Conservation (phyloP, 2,113 vertebrate genomes). For the Oreochromis tanganicae region DNA sequence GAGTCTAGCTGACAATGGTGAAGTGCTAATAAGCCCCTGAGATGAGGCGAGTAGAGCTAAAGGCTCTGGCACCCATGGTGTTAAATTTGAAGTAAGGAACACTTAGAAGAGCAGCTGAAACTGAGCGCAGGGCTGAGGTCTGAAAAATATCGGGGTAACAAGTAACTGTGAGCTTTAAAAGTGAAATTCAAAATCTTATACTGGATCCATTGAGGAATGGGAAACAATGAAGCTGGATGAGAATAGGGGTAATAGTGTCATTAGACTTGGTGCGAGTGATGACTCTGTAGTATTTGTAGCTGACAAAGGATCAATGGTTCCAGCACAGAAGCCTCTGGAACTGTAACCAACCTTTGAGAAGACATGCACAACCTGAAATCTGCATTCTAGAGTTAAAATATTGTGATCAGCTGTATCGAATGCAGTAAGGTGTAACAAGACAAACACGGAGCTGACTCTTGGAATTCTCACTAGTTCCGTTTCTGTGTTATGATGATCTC, state of each 20-base stretch:
- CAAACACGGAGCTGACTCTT: neutral
- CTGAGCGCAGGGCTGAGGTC: neutral
- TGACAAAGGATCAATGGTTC: neutral
- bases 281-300: neutral
- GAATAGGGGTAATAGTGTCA: neutral
- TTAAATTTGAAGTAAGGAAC: neutral
- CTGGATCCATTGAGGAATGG: neutral
- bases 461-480: neutral
- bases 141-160: rapidly evolving
- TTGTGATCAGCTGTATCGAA: neutral
- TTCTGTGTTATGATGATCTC: neutral
- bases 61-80: neutral
- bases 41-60: neutral
- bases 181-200: neutral
- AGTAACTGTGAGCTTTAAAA: neutral
- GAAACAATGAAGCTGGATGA: neutral
- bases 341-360: neutral
- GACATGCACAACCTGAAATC: neutral
- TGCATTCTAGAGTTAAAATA: neutral
- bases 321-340: neutral
- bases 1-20: too few species aligned
- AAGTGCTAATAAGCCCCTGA: neutral
- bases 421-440: neutral
- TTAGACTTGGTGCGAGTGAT: rapidly evolving
- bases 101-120: neutral